A percentile compares a stretch with the other conserved stretches of the same genome.
phyloP scores from a whole-genome alignment of 2,113 vertebrate genomes.

The Pangasianodon hypophthalmus region DNA sequence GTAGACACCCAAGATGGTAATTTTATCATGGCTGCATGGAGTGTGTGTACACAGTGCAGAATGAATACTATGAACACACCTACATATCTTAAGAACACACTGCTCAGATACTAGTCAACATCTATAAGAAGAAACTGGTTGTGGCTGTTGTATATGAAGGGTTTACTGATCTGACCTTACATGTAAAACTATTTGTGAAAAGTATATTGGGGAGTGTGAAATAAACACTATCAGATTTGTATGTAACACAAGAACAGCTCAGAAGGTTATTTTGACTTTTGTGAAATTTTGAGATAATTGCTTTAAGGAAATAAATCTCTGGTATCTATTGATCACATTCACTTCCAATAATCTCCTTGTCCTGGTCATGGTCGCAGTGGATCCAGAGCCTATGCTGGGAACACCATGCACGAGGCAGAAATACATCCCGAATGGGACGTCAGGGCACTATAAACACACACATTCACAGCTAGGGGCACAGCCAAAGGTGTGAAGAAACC shows the following conservation, averaged over 20 bases:
- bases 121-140: not conserved
- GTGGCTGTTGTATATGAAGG: not conserved
- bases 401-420: not conserved
- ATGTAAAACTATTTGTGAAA: not conserved
- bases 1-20: not conserved
- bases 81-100: slow-evolving; percentile 19
- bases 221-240: not conserved
- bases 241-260: not conserved
- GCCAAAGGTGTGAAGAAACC: too few species aligned
- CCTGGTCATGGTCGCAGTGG: not conserved
- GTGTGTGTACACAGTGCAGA: slow-evolving; percentile 16
- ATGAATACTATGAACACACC: slow-evolving; percentile 17
- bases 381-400: not conserved
- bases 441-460: not conserved
- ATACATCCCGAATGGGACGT: not conserved
- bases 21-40: not conserved
- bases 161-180: not conserved
- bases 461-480: not conserved
- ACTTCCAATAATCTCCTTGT: not conserved
- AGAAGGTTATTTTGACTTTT: not conserved
- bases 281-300: not conserved
- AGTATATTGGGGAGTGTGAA: not conserved
- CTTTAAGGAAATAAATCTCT: not conserved
- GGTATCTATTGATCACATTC: not conserved
- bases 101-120: not conserved